Evolutionary conservation across 2,113 vertebrate genomes (phyloP), one percentile per base, ranked within the genome.

Genomic region (Donacobius atricapilla): DNA sequence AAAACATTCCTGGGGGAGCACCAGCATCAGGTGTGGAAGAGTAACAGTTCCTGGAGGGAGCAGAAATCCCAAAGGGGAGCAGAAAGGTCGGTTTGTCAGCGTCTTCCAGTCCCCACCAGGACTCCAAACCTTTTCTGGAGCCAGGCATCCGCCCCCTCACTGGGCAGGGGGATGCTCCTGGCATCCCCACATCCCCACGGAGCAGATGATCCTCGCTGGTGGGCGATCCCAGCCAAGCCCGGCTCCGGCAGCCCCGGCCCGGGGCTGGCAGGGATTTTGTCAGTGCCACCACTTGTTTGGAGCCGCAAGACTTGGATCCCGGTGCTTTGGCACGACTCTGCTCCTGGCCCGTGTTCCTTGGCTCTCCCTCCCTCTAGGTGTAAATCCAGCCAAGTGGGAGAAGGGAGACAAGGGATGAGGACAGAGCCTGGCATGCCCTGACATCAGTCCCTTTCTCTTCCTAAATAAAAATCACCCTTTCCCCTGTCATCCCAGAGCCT

Each of bases 91-190:
- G 27, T 23, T 73, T n/a, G 4, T 50, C 24, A 14, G 6, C 1
- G 21, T 7, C 20, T 13, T 0, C 31, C 42, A 5, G 3, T 3
- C 10, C 27, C 79, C 54, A n/a, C 0, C 0, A 53, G 31, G 40
- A 73, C 31, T 13, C 57, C 65, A 40, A 53, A 53, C 7, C 15
- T 2, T 8, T 66, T 25, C 39, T 28, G 61, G 54, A 5, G 1
- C 3, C 48, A 27, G 20, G 6, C 14, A 25, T 3, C 13, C 1
- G 0, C 7, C 37, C 60, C 24, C 60, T 40, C 15, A 0, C 3
- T 0, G 10, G 56, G 63, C 18, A n/a, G 17, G 0, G 64, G 79
- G 83, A 18, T 85, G 70, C 44, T 72, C 63, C 84, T 2, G 11
- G 63, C 3, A 4, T 37, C 57, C 44, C 78, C 39, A 0, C 22